Evolutionary conservation across 2,113 vertebrate species (phyloP), one percentile per base, ranked within the genome.

Genomic region (Caranx ignobilis): DNA sequence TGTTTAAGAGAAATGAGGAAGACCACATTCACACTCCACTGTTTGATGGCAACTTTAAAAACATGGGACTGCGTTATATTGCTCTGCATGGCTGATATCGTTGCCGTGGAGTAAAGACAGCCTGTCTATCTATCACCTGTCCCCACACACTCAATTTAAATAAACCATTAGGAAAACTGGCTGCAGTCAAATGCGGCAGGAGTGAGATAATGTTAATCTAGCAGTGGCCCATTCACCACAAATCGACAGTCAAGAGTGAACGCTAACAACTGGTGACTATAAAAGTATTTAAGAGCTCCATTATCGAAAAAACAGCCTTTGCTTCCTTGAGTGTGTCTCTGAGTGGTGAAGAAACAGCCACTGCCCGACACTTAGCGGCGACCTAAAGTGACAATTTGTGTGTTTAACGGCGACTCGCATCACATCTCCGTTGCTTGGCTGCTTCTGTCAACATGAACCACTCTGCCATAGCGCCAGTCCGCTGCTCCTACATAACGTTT

Each of bases 381-480:
- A 34, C 34, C 67, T 39, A n/a, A 78, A 72, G 71, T 71, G 71
- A 57, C 43, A 67, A 75, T 79, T 15, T 35, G 63, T 21, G 65
- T 50, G 66, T 78, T 73, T 72, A 59, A 66, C 65, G 59, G 15
- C 11, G 80, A 87, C 68, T 73, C 82, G 83, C 87, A 86, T 90
- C 86, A 16, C 88, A 70, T 90, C 87, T 54, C 73, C 56, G 86
- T 85, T 87, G 82, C 88, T 86, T 63, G 81, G 81, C 84, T 91
- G 91, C 91, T 90, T 91, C 93, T 94, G 93, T 94, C 90, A 94
- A 93, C 93, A 92, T 77, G 79, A 71, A 13, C 16, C 70, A 43
- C 45, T 85, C 75, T 67, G 82, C 85, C 79, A 43, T 68, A 83
- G 81, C 86, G 56, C 68, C 82, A 35, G 66, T 12, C 80, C 37